Conservation (phyloP, 2,797 vertebrate genomes). For the Aulostomus chinensis region DNA sequence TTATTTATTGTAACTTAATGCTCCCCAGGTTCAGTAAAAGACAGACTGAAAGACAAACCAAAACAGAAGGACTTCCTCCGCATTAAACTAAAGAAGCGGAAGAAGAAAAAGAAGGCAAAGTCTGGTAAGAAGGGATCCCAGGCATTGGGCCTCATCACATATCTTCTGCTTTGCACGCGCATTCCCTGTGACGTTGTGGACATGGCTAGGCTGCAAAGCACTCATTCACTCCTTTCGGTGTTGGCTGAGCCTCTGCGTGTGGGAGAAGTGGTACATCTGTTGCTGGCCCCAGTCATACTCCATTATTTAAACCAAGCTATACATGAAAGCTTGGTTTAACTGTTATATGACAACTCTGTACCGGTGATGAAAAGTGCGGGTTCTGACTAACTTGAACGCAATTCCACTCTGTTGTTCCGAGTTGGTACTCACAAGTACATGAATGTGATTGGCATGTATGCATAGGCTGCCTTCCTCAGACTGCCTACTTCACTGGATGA, state of each 20-base stretch:
- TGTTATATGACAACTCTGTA: neutral
- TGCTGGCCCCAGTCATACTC: conserved; percentile 24
- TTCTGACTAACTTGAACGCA: conserved; percentile 10
- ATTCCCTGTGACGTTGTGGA: conserved; percentile 40
- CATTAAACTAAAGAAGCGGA: conserved; percentile 93
- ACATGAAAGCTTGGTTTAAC: neutral
- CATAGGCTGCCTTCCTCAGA: conserved; percentile 14
- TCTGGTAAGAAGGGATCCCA: conserved; percentile 81
- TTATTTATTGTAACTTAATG: conserved; percentile 22
- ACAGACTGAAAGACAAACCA: conserved; percentile 87
- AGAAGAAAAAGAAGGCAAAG: conserved; percentile 90
- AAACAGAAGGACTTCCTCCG: conserved; percentile 89
- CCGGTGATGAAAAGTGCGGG: neutral
- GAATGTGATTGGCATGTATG: conserved; percentile 29
- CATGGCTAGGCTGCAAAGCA: conserved; percentile 50
- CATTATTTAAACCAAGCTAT: conserved; percentile 9
- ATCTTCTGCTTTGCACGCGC: conserved; percentile 69
- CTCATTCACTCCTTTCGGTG: conserved; percentile 62
- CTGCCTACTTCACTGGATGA: conserved; percentile 19
- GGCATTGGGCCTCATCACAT: conserved; percentile 4
- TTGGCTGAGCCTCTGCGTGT: conserved; percentile 65
- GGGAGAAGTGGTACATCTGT: conserved; percentile 54
- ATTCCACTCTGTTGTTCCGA: neutral
- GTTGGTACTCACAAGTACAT: conserved; percentile 5
- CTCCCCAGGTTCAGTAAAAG: conserved; percentile 80